Evolutionary conservation across 2,888 invertebrate genomes (phyloP), one percentile per base, ranked within the genome.

Genomic region (Lydus trimaculatus): DNA sequence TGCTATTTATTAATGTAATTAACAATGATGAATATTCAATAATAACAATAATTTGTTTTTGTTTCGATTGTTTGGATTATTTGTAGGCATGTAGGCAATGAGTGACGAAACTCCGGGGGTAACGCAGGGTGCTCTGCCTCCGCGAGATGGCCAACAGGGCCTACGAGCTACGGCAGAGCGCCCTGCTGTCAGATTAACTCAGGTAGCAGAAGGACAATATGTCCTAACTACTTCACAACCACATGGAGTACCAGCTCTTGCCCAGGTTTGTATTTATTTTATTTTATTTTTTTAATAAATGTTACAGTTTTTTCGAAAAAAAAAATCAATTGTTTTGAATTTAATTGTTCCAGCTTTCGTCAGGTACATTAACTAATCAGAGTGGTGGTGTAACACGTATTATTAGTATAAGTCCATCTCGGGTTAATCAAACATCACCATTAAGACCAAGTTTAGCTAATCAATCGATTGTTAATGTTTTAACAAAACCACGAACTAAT

Each of bases 71-170:
- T n/a, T n/a, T n/a, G n/a, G n/a, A n/a, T n/a, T n/a, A n/a, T n/a
- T 82, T 81, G 33, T 74, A 84, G 84, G 77, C 72, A 74, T 77
- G 73, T 73, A 78, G 79, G 77, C 81, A 81, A 86, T 86, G 86
- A 85, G 85, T 82, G 85, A 85, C 81, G 85, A 85, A 81, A 84
- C 83, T 80, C 83, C 84, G 84, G 85, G 85, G 85, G 85, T 82
- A 82, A 84, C 82, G 83, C 85, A 84, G 79, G 83, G 83, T 81
- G 84, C 84, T 83, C 84, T 84, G 84, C 84, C 85, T 83, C 84
- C 84, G 80, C 80, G 83, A 79, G 85, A 85, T 78, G 83, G 81
- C 75, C 76, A 69, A 62, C 63, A 79, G 73, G 78, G 79, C 77
- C 80, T 80, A 76, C 82, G 82, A 72, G 70, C 78, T 65, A 73